Evolutionary conservation across 1,140 invertebrate species (phyloP).

Genomic region (Brachionus plicatilis): DNA sequence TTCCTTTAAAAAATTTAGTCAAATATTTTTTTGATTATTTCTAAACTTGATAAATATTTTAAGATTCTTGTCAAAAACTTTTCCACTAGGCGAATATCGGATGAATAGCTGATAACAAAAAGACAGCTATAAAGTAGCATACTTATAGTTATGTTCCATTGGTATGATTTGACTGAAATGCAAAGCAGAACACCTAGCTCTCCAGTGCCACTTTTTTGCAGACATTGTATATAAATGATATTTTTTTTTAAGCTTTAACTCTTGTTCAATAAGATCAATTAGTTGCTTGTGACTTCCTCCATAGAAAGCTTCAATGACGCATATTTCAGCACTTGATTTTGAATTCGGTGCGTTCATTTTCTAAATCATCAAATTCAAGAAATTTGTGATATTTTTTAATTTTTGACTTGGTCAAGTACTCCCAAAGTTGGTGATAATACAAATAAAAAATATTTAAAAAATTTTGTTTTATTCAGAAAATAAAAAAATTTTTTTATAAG

Average conservation of each 20-base stretch:
- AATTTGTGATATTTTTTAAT: not conserved
- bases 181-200: conserved; percentile 65
- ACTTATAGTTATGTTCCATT: conserved; percentile 57
- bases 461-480: not conserved
- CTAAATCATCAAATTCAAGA: not conserved
- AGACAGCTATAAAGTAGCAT: not conserved
- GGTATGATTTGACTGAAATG: conserved; percentile 64
- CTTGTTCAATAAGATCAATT: conserved; percentile 59
- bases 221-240: conserved; percentile 56
- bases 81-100: too few relatives aligned
- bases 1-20: too few relatives aligned
- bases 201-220: conserved; percentile 74
- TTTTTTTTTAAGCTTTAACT: conserved; percentile 44
- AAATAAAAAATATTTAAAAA: not conserved
- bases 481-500: not conserved
- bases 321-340: not conserved
- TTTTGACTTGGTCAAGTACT: not conserved
- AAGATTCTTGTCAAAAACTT: too few relatives aligned
- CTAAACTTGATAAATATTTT: too few relatives aligned
- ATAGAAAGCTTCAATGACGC: conserved; percentile 64
- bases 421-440: not conserved
- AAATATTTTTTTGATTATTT: too few relatives aligned
- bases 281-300: conserved; percentile 68
- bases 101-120: too few relatives aligned
- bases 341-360: not conserved